Percentiles rank a stretch among this genome's conserved stretches.
Conservation (phyloP, 2,797 vertebrate species). For the Taenioides sp. region DNA sequence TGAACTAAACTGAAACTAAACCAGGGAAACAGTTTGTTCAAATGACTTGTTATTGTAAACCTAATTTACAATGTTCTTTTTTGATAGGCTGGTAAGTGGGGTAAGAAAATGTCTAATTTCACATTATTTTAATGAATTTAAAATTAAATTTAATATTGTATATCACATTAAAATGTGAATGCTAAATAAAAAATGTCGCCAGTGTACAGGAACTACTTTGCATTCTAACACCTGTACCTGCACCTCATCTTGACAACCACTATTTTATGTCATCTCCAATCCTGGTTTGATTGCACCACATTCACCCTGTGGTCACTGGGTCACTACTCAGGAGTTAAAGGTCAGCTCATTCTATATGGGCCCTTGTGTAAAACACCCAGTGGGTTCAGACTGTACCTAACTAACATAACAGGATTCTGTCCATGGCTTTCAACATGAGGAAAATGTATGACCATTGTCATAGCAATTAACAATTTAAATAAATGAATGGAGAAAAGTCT, state of each 20-base stretch:
- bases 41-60: too few relatives aligned
- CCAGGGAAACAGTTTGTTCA: too few relatives aligned
- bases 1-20: too few relatives aligned
- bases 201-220: neutral
- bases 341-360: constrained; percentile 46
- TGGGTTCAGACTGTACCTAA: constrained; percentile 28
- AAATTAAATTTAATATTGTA: neutral
- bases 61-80: too few relatives aligned
- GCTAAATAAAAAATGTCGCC: neutral
- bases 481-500: too few relatives aligned
- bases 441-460: too few relatives aligned
- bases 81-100: too few relatives aligned
- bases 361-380: constrained; percentile 35
- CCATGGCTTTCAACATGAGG: too few relatives aligned
- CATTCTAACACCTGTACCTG: neutral
- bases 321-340: constrained; percentile 33
- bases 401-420: constrained; percentile 12
- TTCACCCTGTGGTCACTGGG: constrained; percentile 35
- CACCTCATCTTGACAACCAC: neutral
- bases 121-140: too few relatives aligned
- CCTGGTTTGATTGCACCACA: neutral
- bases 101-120: too few relatives aligned
- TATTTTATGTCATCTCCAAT: neutral
- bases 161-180: neutral
- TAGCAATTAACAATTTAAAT: too few relatives aligned